Conservation (phyloP, 2,113 vertebrate species). For the Dromiciops gliroides region DNA sequence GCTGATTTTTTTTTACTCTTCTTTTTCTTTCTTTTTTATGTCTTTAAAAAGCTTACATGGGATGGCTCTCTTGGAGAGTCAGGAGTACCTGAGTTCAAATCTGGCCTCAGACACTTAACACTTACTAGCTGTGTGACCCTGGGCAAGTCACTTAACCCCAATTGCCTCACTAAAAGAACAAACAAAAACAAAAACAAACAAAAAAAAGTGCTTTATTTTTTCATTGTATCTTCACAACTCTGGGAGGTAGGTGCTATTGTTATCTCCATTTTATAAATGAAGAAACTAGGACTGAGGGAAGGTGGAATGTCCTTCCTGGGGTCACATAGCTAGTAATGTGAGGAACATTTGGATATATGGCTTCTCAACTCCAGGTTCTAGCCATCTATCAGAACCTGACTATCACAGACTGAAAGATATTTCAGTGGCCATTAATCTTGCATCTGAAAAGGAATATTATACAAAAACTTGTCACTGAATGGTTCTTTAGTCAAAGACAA, state of each 20-base stretch:
- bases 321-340: background rate
- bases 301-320: background rate
- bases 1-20: too few species aligned
- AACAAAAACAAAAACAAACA: too few species aligned
- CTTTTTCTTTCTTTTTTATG: background rate
- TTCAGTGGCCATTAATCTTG: background rate
- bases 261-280: background rate
- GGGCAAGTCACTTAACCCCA: too few species aligned
- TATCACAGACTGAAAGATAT: background rate
- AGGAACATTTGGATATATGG: background rate
- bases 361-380: background rate
- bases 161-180: too few species aligned
- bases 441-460: background rate
- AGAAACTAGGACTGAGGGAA: background rate
- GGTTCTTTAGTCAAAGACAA: slow-evolving; percentile 53
- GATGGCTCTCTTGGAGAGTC: background rate
- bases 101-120: too few species aligned
- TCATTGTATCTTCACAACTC: background rate
- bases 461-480: background rate
- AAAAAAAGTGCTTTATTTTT: background rate
- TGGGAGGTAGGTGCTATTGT: background rate
- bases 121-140: too few species aligned
- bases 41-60: background rate
- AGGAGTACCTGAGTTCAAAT: too few species aligned
- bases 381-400: background rate